A percentile compares a stretch with the other conserved stretches of the same genome.
These are phyloP conservation scores for Melipona bicolor DNA, from an alignment of 2,888 invertebrate species.

Conservation along the genomic window DNA sequence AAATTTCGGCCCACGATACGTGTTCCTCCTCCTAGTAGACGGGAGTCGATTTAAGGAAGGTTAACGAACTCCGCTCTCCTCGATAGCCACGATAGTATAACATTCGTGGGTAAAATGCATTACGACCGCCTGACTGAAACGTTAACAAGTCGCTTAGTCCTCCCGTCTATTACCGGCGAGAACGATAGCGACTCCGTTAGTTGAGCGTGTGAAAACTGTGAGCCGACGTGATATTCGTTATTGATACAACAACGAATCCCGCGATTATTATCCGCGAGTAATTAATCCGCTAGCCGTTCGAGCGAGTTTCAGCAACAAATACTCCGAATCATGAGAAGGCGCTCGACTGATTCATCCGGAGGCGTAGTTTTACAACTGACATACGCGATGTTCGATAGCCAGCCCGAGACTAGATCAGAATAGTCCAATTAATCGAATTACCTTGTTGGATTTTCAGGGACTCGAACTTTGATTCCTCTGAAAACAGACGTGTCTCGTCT, in stretches of 20 bases:
- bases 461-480: no score
- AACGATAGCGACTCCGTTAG: slow-evolving; percentile 21
- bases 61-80: slow-evolving; percentile 54
- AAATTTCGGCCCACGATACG: neutral
- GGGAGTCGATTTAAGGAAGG: slow-evolving; percentile 40
- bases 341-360: slow-evolving; percentile 25
- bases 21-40: neutral
- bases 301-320: neutral
- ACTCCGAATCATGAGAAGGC: neutral
- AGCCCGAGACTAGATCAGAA: no score
- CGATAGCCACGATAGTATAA: slow-evolving; percentile 44
- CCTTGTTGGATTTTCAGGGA: no score
- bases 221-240: slow-evolving; percentile 26
- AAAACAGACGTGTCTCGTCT: no score
- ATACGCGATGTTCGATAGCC: no score
- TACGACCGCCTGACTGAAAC: slow-evolving; percentile 34
- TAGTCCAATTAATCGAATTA: no score
- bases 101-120: slow-evolving; percentile 53
- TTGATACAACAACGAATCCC: slow-evolving; percentile 31
- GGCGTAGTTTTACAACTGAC: slow-evolving; percentile 34
- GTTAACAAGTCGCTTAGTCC: slow-evolving; percentile 44
- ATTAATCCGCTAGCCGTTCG: slow-evolving; percentile 5
- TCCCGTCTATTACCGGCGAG: slow-evolving; percentile 15
- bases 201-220: slow-evolving; percentile 29
- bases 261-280: slow-evolving; percentile 5